Percentiles rank a stretch among this genome's conserved stretches.
Conservation (phyloP, 2,113 vertebrate genomes). For the Cisticola juncidis region DNA sequence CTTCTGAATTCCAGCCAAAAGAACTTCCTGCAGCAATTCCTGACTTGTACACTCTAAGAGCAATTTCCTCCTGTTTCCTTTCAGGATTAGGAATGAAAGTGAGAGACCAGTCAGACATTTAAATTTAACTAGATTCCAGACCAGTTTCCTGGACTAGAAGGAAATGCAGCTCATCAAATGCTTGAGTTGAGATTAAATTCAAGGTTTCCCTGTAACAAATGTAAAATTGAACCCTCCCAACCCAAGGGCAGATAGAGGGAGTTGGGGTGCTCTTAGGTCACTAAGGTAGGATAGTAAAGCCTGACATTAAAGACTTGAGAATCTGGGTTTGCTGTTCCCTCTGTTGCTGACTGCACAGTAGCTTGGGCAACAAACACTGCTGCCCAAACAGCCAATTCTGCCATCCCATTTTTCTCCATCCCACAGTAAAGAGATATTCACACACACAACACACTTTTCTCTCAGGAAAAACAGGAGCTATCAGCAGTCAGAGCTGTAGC, state of each 20-base stretch:
- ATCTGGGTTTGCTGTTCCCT: not conserved
- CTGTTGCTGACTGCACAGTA: not conserved
- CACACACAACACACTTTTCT: not conserved
- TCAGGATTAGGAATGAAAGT: slow-evolving; percentile 3
- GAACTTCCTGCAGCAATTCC: not conserved
- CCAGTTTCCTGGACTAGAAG: not conserved
- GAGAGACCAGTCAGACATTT: not conserved
- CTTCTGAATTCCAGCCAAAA: slow-evolving; percentile 3
- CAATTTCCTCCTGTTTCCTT: slow-evolving; percentile 8
- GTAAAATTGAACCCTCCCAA: not conserved
- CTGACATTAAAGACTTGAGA: not conserved
- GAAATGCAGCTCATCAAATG: not conserved
- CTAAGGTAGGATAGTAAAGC: not conserved
- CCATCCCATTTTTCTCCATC: not conserved
- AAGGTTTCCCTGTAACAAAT: not conserved
- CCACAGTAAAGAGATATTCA: not conserved
- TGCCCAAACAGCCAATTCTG: not conserved
- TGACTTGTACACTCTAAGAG: not conserved
- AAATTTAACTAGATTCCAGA: not conserved
- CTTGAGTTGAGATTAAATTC: not conserved
- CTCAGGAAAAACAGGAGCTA: not conserved
- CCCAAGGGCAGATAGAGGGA: not conserved
- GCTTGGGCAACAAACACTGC: not conserved
- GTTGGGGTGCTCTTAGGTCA: not conserved
- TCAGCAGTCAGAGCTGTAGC: not conserved